Base-by-base conservation (phyloP, 1,140 invertebrate genomes). In the Radopholus similis region DNA sequence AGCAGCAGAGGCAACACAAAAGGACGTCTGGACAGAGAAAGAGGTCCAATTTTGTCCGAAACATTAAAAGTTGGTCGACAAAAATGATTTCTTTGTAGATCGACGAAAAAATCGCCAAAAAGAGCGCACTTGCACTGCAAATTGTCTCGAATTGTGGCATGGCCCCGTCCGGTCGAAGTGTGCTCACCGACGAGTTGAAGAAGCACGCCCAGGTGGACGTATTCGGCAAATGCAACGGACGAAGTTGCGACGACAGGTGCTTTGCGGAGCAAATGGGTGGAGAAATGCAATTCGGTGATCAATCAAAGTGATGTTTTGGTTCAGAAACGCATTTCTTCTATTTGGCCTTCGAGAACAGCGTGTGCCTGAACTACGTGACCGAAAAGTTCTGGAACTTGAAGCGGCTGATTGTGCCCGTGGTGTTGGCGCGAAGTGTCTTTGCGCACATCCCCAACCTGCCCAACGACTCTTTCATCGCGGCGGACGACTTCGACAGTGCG, bases 301-400 rank as follows among this genome's bases (percentile, higher is more conserved):
- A n/a, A n/a, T n/a, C n/a, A n/a, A n/a, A n/a, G n/a, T n/a, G n/a
- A n/a, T n/a, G n/a, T n/a, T n/a, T n/a, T n/a, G n/a, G n/a, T n/a
- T n/a, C 23, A 70, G 68, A 70, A 4, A 30, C 15, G 5, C 90
- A 90, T 77, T 85, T 88, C 68, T 90, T 90, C 78, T 90, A 90
- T 75, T 79, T 90, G 34, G 86, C 89, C 0, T 88, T 90, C 69
- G 89, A 90, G 83, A 90, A 90, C 73, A 66, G 69, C 9, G 54
- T 81, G 9, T 80, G 78, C 44, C 42, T 49, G 13, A 65, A 81
- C 37, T 80, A 80, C 51, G 51, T 64, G 4, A 80, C 78, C 4
- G 78, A 80, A 49, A 80, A 80, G 59, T 60, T 73, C 26, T 79
- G 64, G 32, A 35, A 49, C 13, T 32, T 66, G n/a, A 64, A 44